A percentile compares a stretch with the other conserved stretches of the same genome.
Evolutionary conservation across 2,888 invertebrate genomes (phyloP).

Genomic region (Eucera pruinosa): DNA sequence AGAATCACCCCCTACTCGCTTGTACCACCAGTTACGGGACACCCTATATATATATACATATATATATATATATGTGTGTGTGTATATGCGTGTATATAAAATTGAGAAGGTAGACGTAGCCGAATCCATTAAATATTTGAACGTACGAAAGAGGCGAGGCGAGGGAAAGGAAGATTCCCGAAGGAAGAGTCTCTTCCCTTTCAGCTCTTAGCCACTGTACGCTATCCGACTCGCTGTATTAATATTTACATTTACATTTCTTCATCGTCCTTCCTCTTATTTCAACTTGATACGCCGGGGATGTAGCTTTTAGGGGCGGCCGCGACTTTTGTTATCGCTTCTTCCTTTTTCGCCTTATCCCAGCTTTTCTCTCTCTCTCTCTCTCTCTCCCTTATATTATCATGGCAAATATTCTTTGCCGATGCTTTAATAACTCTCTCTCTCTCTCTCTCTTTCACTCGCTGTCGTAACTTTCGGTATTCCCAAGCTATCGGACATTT

Average conservation of each 20-base stretch:
- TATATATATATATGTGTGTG: no score
- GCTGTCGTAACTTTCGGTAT: no score
- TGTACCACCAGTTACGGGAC: no score
- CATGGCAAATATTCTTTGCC: slow-evolving; percentile 42
- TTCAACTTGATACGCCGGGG: slow-evolving; percentile 56
- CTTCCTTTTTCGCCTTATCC: no score
- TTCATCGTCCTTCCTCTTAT: slow-evolving; percentile 69
- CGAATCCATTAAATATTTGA: slow-evolving; percentile 74
- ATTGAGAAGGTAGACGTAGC: slow-evolving; percentile 58
- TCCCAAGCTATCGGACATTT: no score
- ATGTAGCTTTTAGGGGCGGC: slow-evolving; percentile 56
- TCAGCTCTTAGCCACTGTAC: slow-evolving; percentile 65
- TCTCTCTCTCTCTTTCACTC: no score
- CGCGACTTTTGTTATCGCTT: slow-evolving; percentile 56
- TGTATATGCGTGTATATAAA: no score
- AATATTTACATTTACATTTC: slow-evolving; percentile 76
- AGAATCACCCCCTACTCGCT: no score
- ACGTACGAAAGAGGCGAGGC: slow-evolving; percentile 66
- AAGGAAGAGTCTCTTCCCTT: slow-evolving; percentile 65
- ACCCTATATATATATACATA: no score
- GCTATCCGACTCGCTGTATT: slow-evolving; percentile 64
- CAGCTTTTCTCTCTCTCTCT: no score
- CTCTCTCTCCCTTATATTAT: slow-evolving; percentile 21
- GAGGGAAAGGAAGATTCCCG: slow-evolving; percentile 55
- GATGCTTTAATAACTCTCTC: neutral